These are phyloP conservation scores for Tympanoctomys barrerae DNA, from an alignment of 2,797 vertebrate species.

Conservation along the genomic window DNA sequence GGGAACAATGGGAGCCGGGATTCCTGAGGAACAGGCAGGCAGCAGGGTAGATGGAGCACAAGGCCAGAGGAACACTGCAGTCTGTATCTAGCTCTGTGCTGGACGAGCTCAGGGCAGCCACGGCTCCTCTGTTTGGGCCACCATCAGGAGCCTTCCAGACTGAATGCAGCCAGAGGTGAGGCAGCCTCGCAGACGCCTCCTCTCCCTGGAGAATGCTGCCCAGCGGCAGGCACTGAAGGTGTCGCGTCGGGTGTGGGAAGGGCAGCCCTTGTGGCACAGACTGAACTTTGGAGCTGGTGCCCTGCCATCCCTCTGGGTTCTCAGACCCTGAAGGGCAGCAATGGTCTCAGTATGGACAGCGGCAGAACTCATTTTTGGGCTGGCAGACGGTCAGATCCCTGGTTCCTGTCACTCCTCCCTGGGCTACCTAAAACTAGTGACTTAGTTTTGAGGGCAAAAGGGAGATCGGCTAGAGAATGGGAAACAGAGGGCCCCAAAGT, in stretches of 20 bases:
- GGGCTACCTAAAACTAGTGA: neutral
- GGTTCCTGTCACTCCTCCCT: neutral
- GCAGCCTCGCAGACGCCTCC: neutral
- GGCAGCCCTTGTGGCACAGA: neutral
- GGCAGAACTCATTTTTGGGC: neutral
- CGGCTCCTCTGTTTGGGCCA: neutral
- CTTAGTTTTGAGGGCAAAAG: neutral
- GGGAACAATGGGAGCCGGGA: neutral
- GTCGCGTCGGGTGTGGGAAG: rapidly evolving
- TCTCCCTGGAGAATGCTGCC: neutral
- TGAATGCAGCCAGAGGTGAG: rapidly evolving
- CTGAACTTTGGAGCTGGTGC: neutral
- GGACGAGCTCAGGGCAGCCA: neutral
- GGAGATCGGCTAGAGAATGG: neutral
- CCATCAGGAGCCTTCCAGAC: neutral
- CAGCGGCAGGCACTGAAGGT: neutral
- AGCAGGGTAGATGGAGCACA: neutral
- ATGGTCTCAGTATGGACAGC: neutral
- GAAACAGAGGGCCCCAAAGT: neutral
- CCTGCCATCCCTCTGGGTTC: neutral
- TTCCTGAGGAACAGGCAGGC: neutral
- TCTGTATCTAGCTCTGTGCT: rapidly evolving
- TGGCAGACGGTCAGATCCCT: neutral
- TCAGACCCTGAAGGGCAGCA: neutral
- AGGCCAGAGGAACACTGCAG: rapidly evolving